Evolutionary conservation across 2,113 vertebrate species (phyloP).

Genomic region (Lucifuga dentata): DNA sequence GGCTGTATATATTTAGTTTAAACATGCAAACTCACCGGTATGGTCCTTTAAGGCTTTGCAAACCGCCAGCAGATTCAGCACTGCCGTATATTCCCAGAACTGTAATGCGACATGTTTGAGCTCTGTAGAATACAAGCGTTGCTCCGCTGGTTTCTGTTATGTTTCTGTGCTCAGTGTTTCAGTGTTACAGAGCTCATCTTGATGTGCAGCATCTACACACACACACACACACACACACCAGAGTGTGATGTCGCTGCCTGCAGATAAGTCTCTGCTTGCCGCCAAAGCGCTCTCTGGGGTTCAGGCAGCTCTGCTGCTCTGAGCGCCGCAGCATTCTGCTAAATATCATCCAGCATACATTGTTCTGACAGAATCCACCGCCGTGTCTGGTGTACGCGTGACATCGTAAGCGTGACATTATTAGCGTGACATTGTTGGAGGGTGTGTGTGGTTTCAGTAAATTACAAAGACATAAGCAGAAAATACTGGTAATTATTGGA

Average conservation of each 20-base stretch:
- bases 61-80: conserved; percentile 58
- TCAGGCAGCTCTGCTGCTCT: conserved; percentile 73
- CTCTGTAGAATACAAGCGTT: conserved; percentile 67
- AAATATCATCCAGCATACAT: conserved; percentile 52
- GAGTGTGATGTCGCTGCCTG: conserved; percentile 73
- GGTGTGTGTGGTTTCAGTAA: too few relatives aligned
- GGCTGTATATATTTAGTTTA: too few relatives aligned
- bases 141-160: conserved; percentile 69
- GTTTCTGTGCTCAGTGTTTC: too few relatives aligned
- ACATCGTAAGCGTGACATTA: too few relatives aligned
- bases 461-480: too few relatives aligned
- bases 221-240: conserved; percentile 64
- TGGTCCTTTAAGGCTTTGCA: conserved; percentile 58
- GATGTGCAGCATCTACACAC: conserved; percentile 68
- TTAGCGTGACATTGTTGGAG: conserved; percentile 9
- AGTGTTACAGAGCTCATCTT: conserved; percentile 68
- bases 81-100: conserved; percentile 62
- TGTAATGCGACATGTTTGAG: conserved; percentile 70
- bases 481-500: too few relatives aligned
- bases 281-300: conserved; percentile 71
- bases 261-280: conserved; percentile 74
- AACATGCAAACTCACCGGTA: too few relatives aligned
- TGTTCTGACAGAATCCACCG: conserved; percentile 44
- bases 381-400: too few relatives aligned
- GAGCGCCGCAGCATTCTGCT: conserved; percentile 50